These are phyloP conservation scores for Tenthredo scrophulariae DNA, from an alignment of 2,888 invertebrate species.

Conservation along the genomic window DNA sequence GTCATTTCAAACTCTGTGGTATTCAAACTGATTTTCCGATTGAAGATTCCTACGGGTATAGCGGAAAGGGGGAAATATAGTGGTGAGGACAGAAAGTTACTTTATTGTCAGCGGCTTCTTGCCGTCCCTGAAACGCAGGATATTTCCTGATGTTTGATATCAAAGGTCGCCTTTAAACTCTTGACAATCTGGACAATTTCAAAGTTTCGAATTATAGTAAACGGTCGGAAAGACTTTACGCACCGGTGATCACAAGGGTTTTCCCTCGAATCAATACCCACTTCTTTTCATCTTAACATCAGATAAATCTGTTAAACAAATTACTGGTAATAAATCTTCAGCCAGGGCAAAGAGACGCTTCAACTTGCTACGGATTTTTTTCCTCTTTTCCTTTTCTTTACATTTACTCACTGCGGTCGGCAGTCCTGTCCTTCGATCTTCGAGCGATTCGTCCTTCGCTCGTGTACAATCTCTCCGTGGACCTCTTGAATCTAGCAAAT, in stretches of 20 bases:
- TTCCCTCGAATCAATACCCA: not conserved
- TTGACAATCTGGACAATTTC: slow-evolving; percentile 9
- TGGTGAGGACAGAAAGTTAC: not conserved
- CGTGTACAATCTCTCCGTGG: slow-evolving; percentile 45
- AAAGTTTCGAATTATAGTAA: slow-evolving; percentile 34
- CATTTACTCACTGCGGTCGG: not conserved
- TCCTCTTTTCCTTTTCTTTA: not conserved
- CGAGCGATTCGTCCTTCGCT: not conserved
- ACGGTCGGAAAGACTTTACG: not conserved
- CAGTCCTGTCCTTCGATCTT: not conserved
- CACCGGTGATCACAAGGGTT: slow-evolving; percentile 16
- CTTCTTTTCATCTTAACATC: not conserved
- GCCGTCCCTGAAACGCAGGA: not conserved
- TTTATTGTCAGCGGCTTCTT: not conserved
- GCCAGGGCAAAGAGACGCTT: not conserved
- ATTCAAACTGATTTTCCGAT: not conserved
- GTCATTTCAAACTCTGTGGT: not conserved
- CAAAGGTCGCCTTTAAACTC: not conserved
- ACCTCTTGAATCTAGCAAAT: slow-evolving; percentile 36
- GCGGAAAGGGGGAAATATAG: not conserved
- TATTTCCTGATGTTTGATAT: slow-evolving; percentile 2
- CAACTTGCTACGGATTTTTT: not conserved
- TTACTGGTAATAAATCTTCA: not conserved
- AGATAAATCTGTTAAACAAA: slow-evolving; percentile 12
- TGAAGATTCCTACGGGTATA: not conserved